Percentiles rank a stretch among this genome's conserved stretches.
Conservation (phyloP, 37 sponge, comb jelly and placozoan genomes). For the Mnemiopsis leidyi region DNA sequence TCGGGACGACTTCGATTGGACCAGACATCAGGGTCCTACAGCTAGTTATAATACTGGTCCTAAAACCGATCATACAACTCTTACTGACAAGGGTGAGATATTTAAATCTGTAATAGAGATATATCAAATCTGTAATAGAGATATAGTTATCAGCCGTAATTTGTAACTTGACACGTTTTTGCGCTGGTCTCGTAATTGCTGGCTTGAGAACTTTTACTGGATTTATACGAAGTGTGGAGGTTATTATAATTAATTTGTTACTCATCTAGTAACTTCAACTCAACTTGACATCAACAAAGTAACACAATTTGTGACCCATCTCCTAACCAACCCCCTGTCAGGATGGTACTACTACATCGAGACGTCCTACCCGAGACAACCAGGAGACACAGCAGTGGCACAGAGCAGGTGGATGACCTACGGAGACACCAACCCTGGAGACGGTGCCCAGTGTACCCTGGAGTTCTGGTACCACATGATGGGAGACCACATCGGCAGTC, state of each 20-base stretch:
- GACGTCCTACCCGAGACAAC: constrained; percentile 54
- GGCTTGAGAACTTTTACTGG: too few species aligned
- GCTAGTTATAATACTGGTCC: constrained; percentile 68
- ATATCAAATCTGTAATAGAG: too few species aligned
- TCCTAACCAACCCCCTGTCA: background rate
- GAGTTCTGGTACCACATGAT: constrained; percentile 68
- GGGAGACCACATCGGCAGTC: constrained; percentile 45
- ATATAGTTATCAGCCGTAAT: too few species aligned
- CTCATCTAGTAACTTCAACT: too few species aligned
- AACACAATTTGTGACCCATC: background rate
- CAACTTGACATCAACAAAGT: background rate
- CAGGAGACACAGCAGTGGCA: constrained; percentile 64
- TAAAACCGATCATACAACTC: constrained; percentile 66
- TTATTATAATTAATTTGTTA: too few species aligned
- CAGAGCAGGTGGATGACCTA: constrained; percentile 32
- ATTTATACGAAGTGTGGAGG: too few species aligned
- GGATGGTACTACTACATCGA: constrained; percentile 67
- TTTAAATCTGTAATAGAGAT: too few species aligned
- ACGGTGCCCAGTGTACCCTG: constrained; percentile 5
- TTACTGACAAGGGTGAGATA: constrained; percentile 15
- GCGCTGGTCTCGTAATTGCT: too few species aligned
- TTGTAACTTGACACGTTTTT: too few species aligned
- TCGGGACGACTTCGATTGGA: constrained; percentile 66
- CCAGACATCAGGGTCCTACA: constrained; percentile 63
- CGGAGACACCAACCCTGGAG: background rate